Evolutionary conservation across 1,140 invertebrate genomes (phyloP), one percentile per base, ranked within the genome.

Genomic region (Bombus huntii): DNA sequence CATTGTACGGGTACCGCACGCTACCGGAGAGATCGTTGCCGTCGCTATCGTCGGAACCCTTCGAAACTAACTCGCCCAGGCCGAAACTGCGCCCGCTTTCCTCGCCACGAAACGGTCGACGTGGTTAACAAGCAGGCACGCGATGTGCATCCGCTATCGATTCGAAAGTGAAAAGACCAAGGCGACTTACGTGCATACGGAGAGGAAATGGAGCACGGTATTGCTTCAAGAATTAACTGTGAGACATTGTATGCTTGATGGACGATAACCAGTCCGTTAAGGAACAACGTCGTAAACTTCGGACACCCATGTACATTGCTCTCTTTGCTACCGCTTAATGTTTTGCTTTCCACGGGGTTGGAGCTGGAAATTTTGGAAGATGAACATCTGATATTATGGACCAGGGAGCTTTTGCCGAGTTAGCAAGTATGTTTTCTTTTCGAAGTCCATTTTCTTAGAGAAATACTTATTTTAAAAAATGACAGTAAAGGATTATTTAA

Each of bases 11-110:
- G 72, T 79, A 90, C 87, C 89, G 82, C 81, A 89, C 81, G 89
- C 59, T 89, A 90, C 53, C 68, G 18, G 73, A 83, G 13, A 83
- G 72, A 76, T 39, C 85, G 59, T 44, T 79, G 77, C 44, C 85
- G 44, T 39, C 74, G 70, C 77, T 88, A 90, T 90, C 86, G 84
- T 83, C 71, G 75, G 66, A 73, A 80, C 89, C 89, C 87, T 91
- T 88, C 81, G 84, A 88, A 90, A 90, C 89, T 88, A 90, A 90
- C 89, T 88, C 86, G 83, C 75, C 80, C 39, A 70, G 76, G 84
- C 70, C 74, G 89, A 91, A 91, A 90, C 89, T 90, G 84, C 77
- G 80, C 76, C 76, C 83, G 76, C 77, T 90, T 79, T 47, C 77
- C 86, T 85, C 83, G 79, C 87, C 89, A 75, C 89, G 87, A 87